phyloP scores from a whole-genome alignment of 1,140 invertebrate species.

The Lineus longissimus region DNA sequence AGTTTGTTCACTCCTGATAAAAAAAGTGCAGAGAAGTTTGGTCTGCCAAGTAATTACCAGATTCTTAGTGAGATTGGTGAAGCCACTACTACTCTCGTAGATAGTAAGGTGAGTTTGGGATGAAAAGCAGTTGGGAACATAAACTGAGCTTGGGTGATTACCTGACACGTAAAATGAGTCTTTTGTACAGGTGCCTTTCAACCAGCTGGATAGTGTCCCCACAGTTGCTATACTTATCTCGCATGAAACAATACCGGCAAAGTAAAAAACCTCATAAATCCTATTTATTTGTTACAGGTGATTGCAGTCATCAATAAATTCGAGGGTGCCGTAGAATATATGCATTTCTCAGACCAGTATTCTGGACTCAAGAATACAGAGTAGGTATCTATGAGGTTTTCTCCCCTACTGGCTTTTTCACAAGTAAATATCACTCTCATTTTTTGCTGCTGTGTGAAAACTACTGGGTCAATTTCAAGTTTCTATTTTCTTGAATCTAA shows the following conservation, averaged over 20 bases:
- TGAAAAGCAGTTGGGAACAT: too few relatives aligned
- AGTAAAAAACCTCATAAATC: too few relatives aligned
- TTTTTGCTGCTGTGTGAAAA: constrained; percentile 10
- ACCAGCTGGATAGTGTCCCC: too few relatives aligned
- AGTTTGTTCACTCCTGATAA: constrained; percentile 85
- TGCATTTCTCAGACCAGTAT: constrained; percentile 96
- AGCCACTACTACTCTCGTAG: constrained; percentile 75
- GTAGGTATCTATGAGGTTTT: constrained; percentile 59
- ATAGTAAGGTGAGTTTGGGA: constrained; percentile 71
- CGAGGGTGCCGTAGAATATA: constrained; percentile 83
- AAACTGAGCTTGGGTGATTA: too few relatives aligned
- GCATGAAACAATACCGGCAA: too few relatives aligned
- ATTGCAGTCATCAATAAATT: constrained; percentile 77
- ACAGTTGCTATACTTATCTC: too few relatives aligned
- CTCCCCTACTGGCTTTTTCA: constrained; percentile 7
- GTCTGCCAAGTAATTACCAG: constrained; percentile 73
- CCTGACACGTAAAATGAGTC: background rate
- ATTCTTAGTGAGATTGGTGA: constrained; percentile 88
- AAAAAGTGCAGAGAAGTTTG: constrained; percentile 77
- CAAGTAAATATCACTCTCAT: too few relatives aligned
- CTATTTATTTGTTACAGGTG: constrained; percentile 40
- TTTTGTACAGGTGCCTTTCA: too few relatives aligned
- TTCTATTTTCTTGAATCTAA: constrained; percentile 23
- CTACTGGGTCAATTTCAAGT: constrained; percentile 2
- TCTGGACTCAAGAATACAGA: constrained; percentile 82